Evolutionary conservation across 2,113 vertebrate genomes (phyloP), one percentile per base, ranked within the genome.

Genomic region (Microcebus murinus): DNA sequence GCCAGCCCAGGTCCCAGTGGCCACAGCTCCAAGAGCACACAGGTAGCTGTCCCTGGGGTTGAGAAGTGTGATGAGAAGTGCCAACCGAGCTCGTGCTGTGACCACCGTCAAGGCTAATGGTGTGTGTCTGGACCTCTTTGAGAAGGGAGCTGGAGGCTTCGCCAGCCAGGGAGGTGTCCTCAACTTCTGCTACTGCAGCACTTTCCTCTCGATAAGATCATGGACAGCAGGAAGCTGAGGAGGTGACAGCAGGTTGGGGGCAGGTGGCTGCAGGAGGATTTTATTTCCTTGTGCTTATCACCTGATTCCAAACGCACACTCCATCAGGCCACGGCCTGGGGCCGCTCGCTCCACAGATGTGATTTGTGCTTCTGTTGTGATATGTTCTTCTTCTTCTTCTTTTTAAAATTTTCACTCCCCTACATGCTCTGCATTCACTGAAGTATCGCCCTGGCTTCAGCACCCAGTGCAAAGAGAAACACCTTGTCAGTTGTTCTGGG

Each of bases 191-290:
- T 17, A 12, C 34, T 1, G 34, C 67, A 74, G 76, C 70, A 50
- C 45, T 80, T 94, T 92, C 76, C 48, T 70, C 81, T 4, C 45
- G 96, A 81, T 76, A 76, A 94, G 92, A 87, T 83, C 36, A 77
- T 4, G 8, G 76, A n/a, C 45, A 70, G 17, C 70, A 59, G 92
- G 79, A 67, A 48, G 67, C 74, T 6, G n/a, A 92, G 80, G 74
- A 87, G 90, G 87, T n/a, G 18, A 81, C 39, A 81, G 87, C 29
- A 79, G 79, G 57, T 21, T 68, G 92, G 63, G 63, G 81, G 50
- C 74, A 70, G 31, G 83, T 89, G 87, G 79, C 52, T 93, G 50
- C 52, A 23, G 34, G 48, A 91, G 65, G 36, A 29, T 42, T 93
- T 91, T 68, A 45, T 65, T 77, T 80, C 86, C 68, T 13, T 8